phyloP scores from a whole-genome alignment of 2,797 vertebrate species.

The Malurus leucopterus region DNA sequence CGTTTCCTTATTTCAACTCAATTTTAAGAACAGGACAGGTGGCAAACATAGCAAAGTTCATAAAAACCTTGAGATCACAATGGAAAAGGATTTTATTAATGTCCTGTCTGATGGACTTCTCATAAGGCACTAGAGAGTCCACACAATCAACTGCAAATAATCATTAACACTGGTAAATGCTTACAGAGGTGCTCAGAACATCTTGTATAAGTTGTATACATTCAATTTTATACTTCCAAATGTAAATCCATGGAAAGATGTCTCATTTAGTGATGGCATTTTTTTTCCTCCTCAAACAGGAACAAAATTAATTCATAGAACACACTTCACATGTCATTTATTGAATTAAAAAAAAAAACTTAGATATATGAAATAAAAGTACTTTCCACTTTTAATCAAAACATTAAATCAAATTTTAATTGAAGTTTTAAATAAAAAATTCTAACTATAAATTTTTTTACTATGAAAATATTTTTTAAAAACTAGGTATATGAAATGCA shows the following conservation, averaged over 20 bases:
- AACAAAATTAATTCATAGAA: background rate
- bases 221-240: background rate
- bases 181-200: background rate
- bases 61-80: background rate
- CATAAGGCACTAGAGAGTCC: background rate
- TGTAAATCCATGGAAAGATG: background rate
- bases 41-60: background rate
- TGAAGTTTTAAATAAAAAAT: background rate
- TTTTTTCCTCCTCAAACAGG: background rate
- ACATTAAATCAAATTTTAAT: background rate
- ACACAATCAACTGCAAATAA: background rate
- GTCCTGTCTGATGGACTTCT: background rate
- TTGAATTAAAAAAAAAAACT: background rate
- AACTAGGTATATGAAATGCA: background rate
- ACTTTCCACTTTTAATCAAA: background rate
- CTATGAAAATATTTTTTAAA: too few relatives aligned
- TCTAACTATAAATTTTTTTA: too few relatives aligned
- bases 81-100: background rate
- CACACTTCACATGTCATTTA: background rate
- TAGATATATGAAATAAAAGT: background rate
- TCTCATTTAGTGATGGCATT: background rate
- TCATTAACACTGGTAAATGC: background rate
- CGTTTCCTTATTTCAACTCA: background rate
- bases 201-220: background rate
- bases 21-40: background rate